Base-by-base conservation (phyloP, 2,797 vertebrate genomes). In the Phyllotis vaccarum region DNA sequence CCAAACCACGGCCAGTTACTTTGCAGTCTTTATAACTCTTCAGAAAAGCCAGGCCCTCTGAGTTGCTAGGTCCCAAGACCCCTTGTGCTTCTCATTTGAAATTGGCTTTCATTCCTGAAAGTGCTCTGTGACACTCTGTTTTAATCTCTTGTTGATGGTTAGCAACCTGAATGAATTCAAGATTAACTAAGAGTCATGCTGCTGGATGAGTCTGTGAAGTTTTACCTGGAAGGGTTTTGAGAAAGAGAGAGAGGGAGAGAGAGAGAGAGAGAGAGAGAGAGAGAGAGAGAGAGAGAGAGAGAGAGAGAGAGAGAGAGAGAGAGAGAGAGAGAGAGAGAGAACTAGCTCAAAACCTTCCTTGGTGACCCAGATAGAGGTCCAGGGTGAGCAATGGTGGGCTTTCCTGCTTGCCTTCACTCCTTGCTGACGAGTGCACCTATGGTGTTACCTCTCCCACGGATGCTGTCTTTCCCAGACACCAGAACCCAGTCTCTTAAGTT, bases 21-120 rank as follows among this genome's bases (percentile, higher is more conserved):
- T 83, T 90, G 74, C 11, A 88, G 14, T 64, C 90, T 70, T 94
- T 58, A 49, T 85, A n/a, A 75, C 34, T 92, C 70, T 74, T 24
- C 22, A 58, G 37, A 19, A 78, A 54, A 29, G 78, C 29, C 43
- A 85, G 37, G 17, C 56, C 31, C 14, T 96, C 27, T 64, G 40
- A 46, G 9, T 82, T 5, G 34, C 1, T n/a, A 34, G 40, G 80
- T 13, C 2, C 3, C 11, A 29, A 64, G 12, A 43, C 19, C 2
- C 2, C 22, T 80, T 43, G 4, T 21, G 19, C 40, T 90, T 3
- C 43, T n/a, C 78, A 16, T 16, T 21, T 68, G 46, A 68, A 43
- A 83, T 89, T 58, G 52, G 19, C 43, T 81, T 94, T 78, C 29
- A 72, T 89, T 52, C 78, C 46, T n/a, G 40, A 34, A 34, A 72